Base-by-base conservation (phyloP, 2,797 vertebrate species). In the Falco cherrug region DNA sequence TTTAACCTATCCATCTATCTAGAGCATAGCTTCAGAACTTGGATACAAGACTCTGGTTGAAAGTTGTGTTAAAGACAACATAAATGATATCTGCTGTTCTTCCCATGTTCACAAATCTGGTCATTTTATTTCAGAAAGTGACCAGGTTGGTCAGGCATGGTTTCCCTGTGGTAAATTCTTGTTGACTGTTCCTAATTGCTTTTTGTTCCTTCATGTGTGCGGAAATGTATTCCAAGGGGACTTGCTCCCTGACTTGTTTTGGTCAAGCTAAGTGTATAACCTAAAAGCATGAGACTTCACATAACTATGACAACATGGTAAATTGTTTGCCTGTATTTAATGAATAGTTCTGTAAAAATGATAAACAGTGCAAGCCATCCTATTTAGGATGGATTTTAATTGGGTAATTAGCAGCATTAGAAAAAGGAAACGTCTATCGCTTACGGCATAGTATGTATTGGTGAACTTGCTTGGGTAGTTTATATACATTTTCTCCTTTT, bases 261-360 rank as follows among this genome's bases (percentile, higher is more conserved):
- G 51, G 54, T 88, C 6, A 35, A 37, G 33, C 4, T 13, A n/a
- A 48, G 8, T 6, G 10, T 56, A 0, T 35, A 35, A 53, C 22
- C 28, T 56, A 22, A 68, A 84, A 79, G 22, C 14, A 8, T 2
- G 14, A 82, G 24, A 41, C 22, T 81, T 67, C 13, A 11, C 11
- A 2, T 71, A n/a, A 43, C 14, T 63, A 21, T 41, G 26, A 54
- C 25, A 31, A 6, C 78, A 65, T 45, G 82, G 89, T 94, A 87
- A 92, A 93, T 90, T 88, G 59, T 93, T 61, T 97, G 81, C 26
- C 54, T 96, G 33, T 73, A 59, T 83, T 97, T 95, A 95, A 87
- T 94, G 78, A 96, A 39, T 60, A 80, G 57, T 29, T 67, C 16
- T 81, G 53, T 75, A n/a, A 89, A 81, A 84, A 54, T 16, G 7